These are phyloP conservation scores for Teleopsis dalmanni DNA, from an alignment of 1,140 invertebrate species.

Conservation along the genomic window DNA sequence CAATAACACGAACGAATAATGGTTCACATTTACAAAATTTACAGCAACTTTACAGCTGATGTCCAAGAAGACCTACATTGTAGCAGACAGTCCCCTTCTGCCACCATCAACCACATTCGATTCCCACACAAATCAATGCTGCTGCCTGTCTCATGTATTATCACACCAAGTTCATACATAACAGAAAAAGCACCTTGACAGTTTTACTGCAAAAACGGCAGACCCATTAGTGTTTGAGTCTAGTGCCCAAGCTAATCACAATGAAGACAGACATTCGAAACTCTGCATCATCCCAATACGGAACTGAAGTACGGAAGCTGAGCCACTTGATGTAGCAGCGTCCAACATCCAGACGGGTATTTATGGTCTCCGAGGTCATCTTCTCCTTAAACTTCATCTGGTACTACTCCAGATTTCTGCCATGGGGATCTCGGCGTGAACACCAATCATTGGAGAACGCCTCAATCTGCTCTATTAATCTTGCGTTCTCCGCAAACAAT, in stretches of 20 bases:
- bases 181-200: constrained; percentile 1
- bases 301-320: too few relatives aligned
- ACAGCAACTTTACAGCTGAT: neutral
- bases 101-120: neutral
- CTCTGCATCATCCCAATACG: too few relatives aligned
- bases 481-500: too few relatives aligned
- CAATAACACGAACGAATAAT: neutral
- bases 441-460: too few relatives aligned
- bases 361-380: too few relatives aligned
- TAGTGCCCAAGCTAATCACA: neutral
- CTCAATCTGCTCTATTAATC: too few relatives aligned
- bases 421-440: too few relatives aligned
- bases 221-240: neutral
- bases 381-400: too few relatives aligned
- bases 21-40: neutral
- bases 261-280: too few relatives aligned
- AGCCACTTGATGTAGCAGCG: too few relatives aligned
- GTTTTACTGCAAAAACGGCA: neutral
- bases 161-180: neutral
- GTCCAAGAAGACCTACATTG: neutral
- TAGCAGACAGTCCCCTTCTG: neutral
- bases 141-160: neutral
- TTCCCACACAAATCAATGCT: neutral
- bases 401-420: too few relatives aligned
- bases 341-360: too few relatives aligned